Conservation (phyloP, 2,888 invertebrate genomes). For the Cyclophora albipunctata region DNA sequence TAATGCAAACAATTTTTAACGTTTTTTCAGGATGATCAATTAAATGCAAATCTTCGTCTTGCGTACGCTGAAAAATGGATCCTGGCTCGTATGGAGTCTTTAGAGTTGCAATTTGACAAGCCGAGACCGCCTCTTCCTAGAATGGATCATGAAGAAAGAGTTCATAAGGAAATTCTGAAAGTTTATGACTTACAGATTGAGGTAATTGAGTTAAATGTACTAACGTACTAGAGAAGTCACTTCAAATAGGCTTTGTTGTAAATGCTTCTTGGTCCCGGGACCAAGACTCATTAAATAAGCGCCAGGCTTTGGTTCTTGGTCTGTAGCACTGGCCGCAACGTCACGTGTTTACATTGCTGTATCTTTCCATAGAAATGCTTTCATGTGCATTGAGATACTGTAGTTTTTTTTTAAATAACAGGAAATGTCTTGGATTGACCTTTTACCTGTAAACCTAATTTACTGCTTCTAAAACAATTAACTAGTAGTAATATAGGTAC, state of each 20-base stretch:
- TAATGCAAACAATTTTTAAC: too few relatives aligned
- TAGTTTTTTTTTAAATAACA: not conserved
- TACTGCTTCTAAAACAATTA: too few relatives aligned
- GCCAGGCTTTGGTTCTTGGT: too few relatives aligned
- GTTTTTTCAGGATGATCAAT: constrained; percentile 34
- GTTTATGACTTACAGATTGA: constrained; percentile 51
- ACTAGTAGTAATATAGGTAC: too few relatives aligned
- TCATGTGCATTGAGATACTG: not conserved
- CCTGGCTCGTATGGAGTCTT: constrained; percentile 44
- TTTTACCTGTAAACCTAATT: too few relatives aligned
- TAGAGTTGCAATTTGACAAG: constrained; percentile 35
- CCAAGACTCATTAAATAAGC: too few relatives aligned
- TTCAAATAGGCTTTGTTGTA: not conserved
- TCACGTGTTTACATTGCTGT: not conserved
- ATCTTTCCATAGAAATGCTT: not conserved
- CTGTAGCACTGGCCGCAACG: not conserved
- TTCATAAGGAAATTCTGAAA: constrained; percentile 46
- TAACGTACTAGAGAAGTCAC: too few relatives aligned
- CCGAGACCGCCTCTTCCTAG: constrained; percentile 31
- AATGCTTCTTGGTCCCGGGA: too few relatives aligned
- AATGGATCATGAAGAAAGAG: constrained; percentile 43
- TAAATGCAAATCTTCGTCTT: constrained; percentile 47
- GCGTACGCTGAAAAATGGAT: constrained; percentile 58
- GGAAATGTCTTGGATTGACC: too few relatives aligned
- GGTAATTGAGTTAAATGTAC: constrained; percentile 21